Evolutionary conservation across 2,888 invertebrate genomes (phyloP).

Genomic region (Amphipoea lucens): DNA sequence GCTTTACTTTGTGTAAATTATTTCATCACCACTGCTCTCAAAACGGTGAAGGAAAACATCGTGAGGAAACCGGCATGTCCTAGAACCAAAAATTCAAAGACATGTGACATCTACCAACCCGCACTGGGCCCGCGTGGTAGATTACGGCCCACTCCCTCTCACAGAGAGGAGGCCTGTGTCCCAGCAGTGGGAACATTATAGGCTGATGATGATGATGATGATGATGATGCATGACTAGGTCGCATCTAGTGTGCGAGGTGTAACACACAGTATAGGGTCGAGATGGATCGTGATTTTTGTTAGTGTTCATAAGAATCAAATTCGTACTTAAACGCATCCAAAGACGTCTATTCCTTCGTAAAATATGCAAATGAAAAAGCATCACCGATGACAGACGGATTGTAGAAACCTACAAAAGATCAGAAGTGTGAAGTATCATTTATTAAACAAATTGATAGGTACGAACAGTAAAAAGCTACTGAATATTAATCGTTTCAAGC

Average conservation of each 20-base stretch:
- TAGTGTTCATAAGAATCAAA: neutral
- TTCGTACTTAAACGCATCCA: neutral
- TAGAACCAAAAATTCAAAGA: no score
- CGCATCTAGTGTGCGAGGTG: neutral
- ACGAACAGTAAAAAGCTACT: slow-evolving; percentile 72
- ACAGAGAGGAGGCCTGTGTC: no score
- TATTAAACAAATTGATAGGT: slow-evolving; percentile 76
- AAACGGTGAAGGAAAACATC: no score
- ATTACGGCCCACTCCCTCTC: no score
- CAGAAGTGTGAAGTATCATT: slow-evolving; percentile 69
- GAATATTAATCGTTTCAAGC: slow-evolving; percentile 72
- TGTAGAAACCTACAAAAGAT: slow-evolving; percentile 60
- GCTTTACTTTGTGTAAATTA: no score
- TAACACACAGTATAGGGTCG: neutral
- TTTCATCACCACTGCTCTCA: no score
- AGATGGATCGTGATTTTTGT: neutral
- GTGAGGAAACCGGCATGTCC: no score
- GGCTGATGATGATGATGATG: no score
- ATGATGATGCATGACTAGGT: neutral
- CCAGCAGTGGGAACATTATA: no score
- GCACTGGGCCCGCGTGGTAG: no score
- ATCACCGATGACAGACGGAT: slow-evolving; percentile 46
- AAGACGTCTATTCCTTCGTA: neutral
- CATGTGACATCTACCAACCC: no score
- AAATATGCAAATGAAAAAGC: slow-evolving; percentile 47